These are phyloP conservation scores for Catostomus latipinnis DNA, from an alignment of 2,797 vertebrate species.

Conservation along the genomic window DNA sequence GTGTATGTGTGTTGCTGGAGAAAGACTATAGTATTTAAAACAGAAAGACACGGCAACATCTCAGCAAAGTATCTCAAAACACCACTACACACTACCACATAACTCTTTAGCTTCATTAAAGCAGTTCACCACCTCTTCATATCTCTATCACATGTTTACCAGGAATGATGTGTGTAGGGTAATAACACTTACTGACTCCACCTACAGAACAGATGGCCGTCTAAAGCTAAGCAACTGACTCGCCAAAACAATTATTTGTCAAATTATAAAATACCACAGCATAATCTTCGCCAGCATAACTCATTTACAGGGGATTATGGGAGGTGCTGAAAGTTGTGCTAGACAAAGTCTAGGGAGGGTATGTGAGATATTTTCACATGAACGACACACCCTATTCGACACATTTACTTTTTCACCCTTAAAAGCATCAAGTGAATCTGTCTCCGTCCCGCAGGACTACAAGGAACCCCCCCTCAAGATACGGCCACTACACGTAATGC, in stretches of 20 bases:
- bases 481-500: too few species aligned
- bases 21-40: too few species aligned
- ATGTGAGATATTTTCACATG: constrained; percentile 8
- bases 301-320: constrained; percentile 83
- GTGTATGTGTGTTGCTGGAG: too few species aligned
- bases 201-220: constrained; percentile 88
- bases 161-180: background rate
- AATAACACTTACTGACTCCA: constrained; percentile 15
- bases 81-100: too few species aligned
- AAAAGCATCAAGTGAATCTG: too few species aligned
- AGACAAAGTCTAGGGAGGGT: constrained; percentile 62
- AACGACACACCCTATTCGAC: background rate
- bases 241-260: constrained; percentile 96
- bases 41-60: too few species aligned
- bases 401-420: too few species aligned
- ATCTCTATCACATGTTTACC: background rate
- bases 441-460: too few species aligned
- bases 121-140: too few species aligned
- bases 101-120: too few species aligned
- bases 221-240: constrained; percentile 86
- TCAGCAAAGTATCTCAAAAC: too few species aligned
- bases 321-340: constrained; percentile 77
- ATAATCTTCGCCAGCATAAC: constrained; percentile 89
- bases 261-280: constrained; percentile 97
- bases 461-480: too few species aligned